Conservation (phyloP, 2,113 vertebrate genomes). For the Ivindomyrus marchei region DNA sequence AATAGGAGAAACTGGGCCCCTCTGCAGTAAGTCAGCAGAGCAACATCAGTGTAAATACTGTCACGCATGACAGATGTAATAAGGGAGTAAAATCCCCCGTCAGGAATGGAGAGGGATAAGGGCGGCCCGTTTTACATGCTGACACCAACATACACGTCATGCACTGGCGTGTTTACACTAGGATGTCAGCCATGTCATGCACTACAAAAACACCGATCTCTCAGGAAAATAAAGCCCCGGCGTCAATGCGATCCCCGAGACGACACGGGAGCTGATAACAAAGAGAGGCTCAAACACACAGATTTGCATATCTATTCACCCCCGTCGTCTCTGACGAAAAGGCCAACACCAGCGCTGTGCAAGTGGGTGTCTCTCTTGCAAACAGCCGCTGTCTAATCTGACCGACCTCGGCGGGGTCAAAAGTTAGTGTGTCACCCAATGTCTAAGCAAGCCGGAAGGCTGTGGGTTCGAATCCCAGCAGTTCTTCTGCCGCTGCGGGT, state of each 20-base stretch:
- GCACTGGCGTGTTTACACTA: not conserved
- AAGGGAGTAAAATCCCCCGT: not conserved
- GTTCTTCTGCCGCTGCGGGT: not conserved
- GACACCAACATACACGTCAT: not conserved
- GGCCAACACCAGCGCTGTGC: not conserved
- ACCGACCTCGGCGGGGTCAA: not conserved
- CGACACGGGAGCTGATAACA: slow-evolving; percentile 12
- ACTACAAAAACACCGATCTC: not conserved
- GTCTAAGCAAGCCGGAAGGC: not conserved
- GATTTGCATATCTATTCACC: slow-evolving; percentile 29
- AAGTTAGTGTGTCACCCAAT: not conserved
- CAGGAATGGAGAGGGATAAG: not conserved
- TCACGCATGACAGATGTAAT: not conserved
- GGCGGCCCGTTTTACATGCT: not conserved
- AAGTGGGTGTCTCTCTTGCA: not conserved
- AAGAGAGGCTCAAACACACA: slow-evolving; percentile 24
- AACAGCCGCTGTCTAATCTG: not conserved
- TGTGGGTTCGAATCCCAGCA: not conserved
- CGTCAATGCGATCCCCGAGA: slow-evolving; percentile 22
- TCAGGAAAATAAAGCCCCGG: not conserved
- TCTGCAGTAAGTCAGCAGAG: not conserved
- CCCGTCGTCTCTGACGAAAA: slow-evolving; percentile 14
- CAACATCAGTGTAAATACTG: not conserved
- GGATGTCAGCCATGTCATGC: not conserved
- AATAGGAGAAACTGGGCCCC: not conserved